Evolutionary conservation across 2,888 invertebrate species (phyloP).

Genomic region (Latheticus oryzae): DNA sequence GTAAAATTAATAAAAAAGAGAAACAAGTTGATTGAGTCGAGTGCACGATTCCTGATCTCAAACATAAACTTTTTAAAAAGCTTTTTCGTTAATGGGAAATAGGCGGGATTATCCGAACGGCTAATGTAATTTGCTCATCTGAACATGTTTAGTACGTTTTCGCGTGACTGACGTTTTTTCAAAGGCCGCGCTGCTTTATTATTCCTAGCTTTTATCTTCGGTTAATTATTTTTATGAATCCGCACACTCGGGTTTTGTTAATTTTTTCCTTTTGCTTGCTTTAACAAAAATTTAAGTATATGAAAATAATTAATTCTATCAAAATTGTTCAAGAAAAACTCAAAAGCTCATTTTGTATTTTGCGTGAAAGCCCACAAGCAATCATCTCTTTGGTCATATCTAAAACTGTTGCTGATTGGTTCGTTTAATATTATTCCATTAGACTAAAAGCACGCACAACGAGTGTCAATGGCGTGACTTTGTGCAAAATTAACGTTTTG

Average conservation of each 20-base stretch:
- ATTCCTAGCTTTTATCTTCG: constrained; percentile 64
- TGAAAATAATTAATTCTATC: no score
- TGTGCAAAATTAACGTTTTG: constrained; percentile 62
- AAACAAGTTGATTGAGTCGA: constrained; percentile 41
- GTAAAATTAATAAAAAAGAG: constrained; percentile 38
- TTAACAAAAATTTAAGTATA: no score
- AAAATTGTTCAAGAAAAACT: no score
- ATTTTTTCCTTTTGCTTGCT: constrained; percentile 25
- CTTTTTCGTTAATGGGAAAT: constrained; percentile 66
- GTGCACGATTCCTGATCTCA: constrained; percentile 43
- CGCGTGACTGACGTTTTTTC: constrained; percentile 64
- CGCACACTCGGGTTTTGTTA: constrained; percentile 47
- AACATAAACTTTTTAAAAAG: constrained; percentile 60
- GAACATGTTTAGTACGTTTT: constrained; percentile 65
- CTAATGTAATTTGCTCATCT: constrained; percentile 66
- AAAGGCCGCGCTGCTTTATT: constrained; percentile 60
- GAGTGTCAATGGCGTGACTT: constrained; percentile 56
- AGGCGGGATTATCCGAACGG: constrained; percentile 62
- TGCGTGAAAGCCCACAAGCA: constrained; percentile 31
- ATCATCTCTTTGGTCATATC: constrained; percentile 54
- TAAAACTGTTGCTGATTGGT: constrained; percentile 62
- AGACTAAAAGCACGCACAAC: constrained; percentile 59
- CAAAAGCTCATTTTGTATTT: no score
- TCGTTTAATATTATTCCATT: constrained; percentile 62
- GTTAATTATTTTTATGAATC: constrained; percentile 65